Percentiles rank a stretch among this genome's conserved stretches.
phyloP scores from a whole-genome alignment of 2,797 vertebrate species.

The Hydrocynus forskahlii region DNA sequence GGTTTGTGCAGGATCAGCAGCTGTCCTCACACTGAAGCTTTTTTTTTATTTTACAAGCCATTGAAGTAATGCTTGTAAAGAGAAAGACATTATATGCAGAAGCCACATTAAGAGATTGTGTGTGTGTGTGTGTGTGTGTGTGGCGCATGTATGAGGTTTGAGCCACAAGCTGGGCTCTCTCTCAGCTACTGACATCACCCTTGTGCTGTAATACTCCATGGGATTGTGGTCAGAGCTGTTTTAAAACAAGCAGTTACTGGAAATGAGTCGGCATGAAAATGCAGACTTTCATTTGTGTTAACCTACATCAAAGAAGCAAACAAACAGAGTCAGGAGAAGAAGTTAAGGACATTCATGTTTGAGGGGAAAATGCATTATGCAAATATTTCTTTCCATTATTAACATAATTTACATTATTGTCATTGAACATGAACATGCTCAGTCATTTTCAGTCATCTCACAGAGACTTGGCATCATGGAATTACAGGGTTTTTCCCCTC shows the following conservation, averaged over 20 bases:
- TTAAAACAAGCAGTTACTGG: conserved; percentile 35
- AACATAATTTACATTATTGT: not conserved
- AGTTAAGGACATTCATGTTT: not conserved
- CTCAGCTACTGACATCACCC: conserved; percentile 40
- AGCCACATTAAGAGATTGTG: conserved; percentile 7
- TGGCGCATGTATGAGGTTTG: not conserved
- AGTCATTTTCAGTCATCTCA: no score
- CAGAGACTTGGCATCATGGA: no score
- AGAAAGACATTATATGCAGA: not conserved
- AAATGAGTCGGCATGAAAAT: conserved; percentile 23
- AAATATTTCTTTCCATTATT: not conserved
- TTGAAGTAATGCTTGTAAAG: not conserved
- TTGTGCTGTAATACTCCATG: conserved; percentile 24
- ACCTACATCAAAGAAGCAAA: conserved; percentile 6
- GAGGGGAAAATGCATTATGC: not conserved
- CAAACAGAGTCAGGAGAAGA: not conserved
- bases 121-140: conserved; percentile 4
- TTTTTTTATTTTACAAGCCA: not conserved
- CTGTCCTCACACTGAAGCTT: not conserved
- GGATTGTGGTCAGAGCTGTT: conserved; percentile 38
- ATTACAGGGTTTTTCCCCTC: no score
- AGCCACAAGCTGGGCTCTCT: conserved; percentile 10
- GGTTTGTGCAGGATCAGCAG: not conserved
- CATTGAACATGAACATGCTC: no score
- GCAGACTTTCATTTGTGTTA: conserved; percentile 3